phyloP scores from a whole-genome alignment of 2,113 vertebrate species.

The Pseudolaguvia tuberculata region DNA sequence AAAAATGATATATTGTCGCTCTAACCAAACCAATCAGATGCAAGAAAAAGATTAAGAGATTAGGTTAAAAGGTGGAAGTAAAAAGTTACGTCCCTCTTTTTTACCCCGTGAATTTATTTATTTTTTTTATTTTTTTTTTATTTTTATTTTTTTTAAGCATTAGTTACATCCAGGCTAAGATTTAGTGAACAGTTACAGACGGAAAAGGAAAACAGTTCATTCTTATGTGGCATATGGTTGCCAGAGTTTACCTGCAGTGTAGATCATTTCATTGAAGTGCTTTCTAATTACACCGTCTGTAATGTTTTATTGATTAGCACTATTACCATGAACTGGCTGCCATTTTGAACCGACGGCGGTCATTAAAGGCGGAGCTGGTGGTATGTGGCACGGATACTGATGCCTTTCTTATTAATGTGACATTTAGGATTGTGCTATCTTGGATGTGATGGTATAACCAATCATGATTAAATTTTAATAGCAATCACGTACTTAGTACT shows the following conservation, averaged over 20 bases:
- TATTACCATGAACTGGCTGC: slow-evolving; percentile 30
- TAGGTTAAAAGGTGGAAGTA: neutral
- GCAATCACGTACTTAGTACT: neutral
- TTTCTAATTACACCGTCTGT: slow-evolving; percentile 28
- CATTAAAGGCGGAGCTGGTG: neutral
- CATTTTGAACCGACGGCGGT: slow-evolving; percentile 9
- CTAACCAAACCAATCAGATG: neutral
- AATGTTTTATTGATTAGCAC: slow-evolving; percentile 41
- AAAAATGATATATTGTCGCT: neutral
- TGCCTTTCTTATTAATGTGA: neutral
- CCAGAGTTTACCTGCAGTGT: neutral
- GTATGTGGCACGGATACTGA: neutral
- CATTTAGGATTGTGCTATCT: neutral
- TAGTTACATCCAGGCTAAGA: slow-evolving; percentile 4
- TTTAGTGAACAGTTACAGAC: slow-evolving; percentile 4
- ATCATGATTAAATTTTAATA: slow-evolving; percentile 24
- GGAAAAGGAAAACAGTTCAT: slow-evolving; percentile 22
- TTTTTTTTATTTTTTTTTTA: no score
- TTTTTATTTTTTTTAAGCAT: no score
- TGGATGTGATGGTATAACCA: slow-evolving; percentile 6
- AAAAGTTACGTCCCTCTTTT: slow-evolving; percentile 1
- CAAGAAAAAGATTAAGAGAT: neutral
- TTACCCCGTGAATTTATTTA: no score
- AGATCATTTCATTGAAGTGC: slow-evolving; percentile 40
- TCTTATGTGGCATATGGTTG: slow-evolving; percentile 19